Evolutionary conservation across 2,888 invertebrate species (phyloP).

Genomic region (Callinectes sapidus): DNA sequence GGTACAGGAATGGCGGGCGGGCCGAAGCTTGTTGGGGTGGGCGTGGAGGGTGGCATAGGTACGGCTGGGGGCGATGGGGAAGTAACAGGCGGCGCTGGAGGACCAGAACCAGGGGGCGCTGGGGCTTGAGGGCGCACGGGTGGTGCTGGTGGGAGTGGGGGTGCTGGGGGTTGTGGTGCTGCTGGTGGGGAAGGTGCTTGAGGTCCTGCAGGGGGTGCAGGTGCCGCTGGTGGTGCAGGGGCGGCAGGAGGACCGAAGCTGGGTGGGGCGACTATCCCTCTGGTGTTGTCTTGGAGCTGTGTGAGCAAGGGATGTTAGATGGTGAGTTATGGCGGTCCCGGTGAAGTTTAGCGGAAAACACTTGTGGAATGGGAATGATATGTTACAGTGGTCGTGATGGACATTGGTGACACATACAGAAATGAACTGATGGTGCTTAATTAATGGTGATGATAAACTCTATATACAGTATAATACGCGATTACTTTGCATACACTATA

Average conservation of each 20-base stretch:
- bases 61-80: neutral
- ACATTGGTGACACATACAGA: neutral
- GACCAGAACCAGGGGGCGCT: neutral
- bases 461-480: neutral
- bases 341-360: too few species aligned
- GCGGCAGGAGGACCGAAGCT: neutral
- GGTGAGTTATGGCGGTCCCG: too few species aligned
- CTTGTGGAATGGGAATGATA: too few species aligned
- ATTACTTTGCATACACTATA: too few species aligned
- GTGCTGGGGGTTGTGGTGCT: neutral
- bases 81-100: constrained; percentile 17
- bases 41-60: neutral
- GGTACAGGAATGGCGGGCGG: constrained; percentile 56
- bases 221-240: neutral
- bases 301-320: neutral
- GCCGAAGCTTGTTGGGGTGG: constrained; percentile 1
- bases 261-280: neutral
- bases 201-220: neutral
- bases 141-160: neutral
- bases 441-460: neutral
- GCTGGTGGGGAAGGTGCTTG: neutral
- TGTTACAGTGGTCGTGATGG: too few species aligned
- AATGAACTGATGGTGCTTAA: neutral
- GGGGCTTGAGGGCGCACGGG: neutral
- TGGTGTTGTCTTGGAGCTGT: neutral